These are phyloP conservation scores for Conus betulinus DNA, from an alignment of 1,140 invertebrate genomes.

Conservation along the genomic window DNA sequence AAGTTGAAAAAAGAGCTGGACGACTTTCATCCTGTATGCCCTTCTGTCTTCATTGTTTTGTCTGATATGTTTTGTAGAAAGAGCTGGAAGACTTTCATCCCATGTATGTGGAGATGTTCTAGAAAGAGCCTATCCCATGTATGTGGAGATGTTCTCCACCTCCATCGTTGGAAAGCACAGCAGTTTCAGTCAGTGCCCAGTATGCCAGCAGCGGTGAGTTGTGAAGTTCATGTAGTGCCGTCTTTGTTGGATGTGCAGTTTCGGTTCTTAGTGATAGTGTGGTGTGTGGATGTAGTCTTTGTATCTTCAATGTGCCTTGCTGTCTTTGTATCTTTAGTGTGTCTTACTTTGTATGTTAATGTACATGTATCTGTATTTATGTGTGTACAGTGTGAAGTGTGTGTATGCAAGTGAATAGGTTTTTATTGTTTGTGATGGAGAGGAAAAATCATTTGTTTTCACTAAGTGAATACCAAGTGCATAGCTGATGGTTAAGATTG, in stretches of 20 bases:
- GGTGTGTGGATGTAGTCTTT: too few relatives aligned
- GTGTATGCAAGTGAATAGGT: too few relatives aligned
- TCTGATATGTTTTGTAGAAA: constrained; percentile 49
- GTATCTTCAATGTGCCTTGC: too few relatives aligned
- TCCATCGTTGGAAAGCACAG: constrained; percentile 56
- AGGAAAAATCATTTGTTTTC: too few relatives aligned
- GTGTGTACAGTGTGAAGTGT: too few relatives aligned
- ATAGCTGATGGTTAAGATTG: too few relatives aligned
- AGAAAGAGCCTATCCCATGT: too few relatives aligned
- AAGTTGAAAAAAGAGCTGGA: constrained; percentile 53
- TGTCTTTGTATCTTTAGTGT: neutral
- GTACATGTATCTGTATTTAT: neutral
- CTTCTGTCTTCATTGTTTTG: constrained; percentile 48
- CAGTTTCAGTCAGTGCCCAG: neutral
- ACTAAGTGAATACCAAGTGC: too few relatives aligned
- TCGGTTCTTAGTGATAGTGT: too few relatives aligned
- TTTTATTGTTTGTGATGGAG: too few relatives aligned
- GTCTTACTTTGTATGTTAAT: neutral
- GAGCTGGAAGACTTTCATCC: constrained; percentile 61
- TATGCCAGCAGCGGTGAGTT: neutral
- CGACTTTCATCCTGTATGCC: constrained; percentile 61
- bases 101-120: constrained; percentile 58
- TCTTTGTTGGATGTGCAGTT: neutral
- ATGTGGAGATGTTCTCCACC: too few relatives aligned
- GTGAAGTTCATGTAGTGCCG: neutral